phyloP scores from a whole-genome alignment of 2,888 invertebrate genomes.

The Ariolimax columbianus region DNA sequence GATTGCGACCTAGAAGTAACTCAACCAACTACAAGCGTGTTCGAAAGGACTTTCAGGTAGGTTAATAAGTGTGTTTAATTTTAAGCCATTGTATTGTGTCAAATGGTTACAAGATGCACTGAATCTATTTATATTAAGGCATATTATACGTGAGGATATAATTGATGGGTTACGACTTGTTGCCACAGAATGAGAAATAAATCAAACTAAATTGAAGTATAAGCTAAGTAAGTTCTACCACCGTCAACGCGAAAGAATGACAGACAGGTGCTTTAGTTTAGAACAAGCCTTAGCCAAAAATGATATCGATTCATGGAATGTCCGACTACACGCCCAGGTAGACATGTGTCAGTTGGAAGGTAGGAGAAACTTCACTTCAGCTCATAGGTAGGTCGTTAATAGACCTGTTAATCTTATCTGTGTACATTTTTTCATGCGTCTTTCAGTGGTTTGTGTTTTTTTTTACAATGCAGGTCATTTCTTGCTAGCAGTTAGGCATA shows the following conservation, averaged over 20 bases:
- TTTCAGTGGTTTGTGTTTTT: no score
- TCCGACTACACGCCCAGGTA: constrained; percentile 11
- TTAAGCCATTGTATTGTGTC: background rate
- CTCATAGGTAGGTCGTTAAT: background rate
- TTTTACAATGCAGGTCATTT: no score
- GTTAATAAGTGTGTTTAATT: background rate
- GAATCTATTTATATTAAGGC: no score
- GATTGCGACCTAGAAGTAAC: no score
- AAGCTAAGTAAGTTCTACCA: no score
- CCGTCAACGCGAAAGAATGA: background rate
- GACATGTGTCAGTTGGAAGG: constrained; percentile 6
- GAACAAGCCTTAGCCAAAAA: background rate
- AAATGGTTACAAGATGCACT: background rate
- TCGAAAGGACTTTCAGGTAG: background rate
- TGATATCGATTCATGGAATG: constrained; percentile 16
- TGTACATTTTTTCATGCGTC: no score
- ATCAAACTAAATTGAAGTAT: no score
- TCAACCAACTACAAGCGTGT: background rate
- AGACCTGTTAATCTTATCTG: no score
- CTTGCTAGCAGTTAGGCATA: background rate
- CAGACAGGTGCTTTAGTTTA: background rate
- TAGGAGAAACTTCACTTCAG: background rate
- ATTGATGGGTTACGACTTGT: no score
- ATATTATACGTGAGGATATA: no score
- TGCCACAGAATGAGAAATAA: no score